Evolutionary conservation across 2,113 vertebrate species (phyloP), one percentile per base, ranked within the genome.

Genomic region (Callithrix jacchus): DNA sequence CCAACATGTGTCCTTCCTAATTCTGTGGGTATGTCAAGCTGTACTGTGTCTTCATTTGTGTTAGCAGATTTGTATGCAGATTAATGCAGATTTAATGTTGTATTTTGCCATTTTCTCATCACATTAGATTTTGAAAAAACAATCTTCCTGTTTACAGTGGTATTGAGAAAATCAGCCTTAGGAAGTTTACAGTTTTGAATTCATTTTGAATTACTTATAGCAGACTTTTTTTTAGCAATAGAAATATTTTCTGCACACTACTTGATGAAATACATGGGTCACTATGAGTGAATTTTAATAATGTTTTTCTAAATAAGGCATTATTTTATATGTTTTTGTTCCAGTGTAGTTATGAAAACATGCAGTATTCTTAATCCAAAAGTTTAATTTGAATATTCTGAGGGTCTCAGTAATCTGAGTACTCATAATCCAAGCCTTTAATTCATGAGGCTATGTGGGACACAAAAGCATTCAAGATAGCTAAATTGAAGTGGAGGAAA

Each of bases 1-100:
- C 99, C 99, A 8, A 66, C 97, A 4, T 99, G 99, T 97, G 92
- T 99, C 3, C 96, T 98, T 23, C 99, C 99, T 89, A 98, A 98
- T 54, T 99, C 99, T 74, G 98, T 99, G 49, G 99, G 99, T 99
- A 99, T 95, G 99, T 97, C 5, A 27, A 35, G 23, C 68, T 32
- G 58, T 74, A 25, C 16, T 16, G 16, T 66, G 71, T 30, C 1
- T 97, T 90, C 77, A 12, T 86, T 94, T 92, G 89, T 73, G n/a
- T 49, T 70, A 87, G 37, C 52, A 91, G 32, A 84, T 94, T 91
- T 91, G 45, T 32, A 82, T 82, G 47, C 8, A 88, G 18, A 27
- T 64, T 42, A 30, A 92, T 70, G 92, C 32, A 66, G 49, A 40
- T 30, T 74, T 88, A 40, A 54, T 42, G 20, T 40, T 85, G 17